phyloP scores from a whole-genome alignment of 2,797 vertebrate species.

The Brachyrhaphis roseni region DNA sequence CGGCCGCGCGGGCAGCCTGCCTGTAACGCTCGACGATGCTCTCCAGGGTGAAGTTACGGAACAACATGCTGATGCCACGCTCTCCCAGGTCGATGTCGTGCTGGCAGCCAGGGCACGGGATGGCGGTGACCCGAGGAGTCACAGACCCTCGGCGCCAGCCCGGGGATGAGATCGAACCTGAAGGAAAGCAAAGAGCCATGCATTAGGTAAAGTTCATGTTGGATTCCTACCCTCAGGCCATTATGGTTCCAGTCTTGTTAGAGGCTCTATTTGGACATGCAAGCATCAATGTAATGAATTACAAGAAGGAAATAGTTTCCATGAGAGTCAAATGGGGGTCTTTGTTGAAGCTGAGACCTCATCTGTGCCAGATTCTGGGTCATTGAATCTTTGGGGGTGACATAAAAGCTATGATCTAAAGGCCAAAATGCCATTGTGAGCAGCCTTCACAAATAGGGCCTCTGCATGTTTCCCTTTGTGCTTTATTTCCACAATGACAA shows the following conservation, averaged over 20 bases:
- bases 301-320: constrained; percentile 26
- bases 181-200: constrained; percentile 30
- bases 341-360: constrained; percentile 27
- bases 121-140: constrained; percentile 87
- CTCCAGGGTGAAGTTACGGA: constrained; percentile 96
- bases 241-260: constrained; percentile 47
- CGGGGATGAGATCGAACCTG: constrained; percentile 82
- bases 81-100: constrained; percentile 95
- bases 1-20: constrained; percentile 92
- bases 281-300: constrained; percentile 29
- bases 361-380: constrained; percentile 39
- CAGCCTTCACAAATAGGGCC: constrained; percentile 58
- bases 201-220: constrained; percentile 34
- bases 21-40: constrained; percentile 95
- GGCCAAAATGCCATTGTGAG: constrained; percentile 39
- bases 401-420: constrained; percentile 44
- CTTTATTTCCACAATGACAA: constrained; percentile 58
- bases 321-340: constrained; percentile 28
- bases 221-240: constrained; percentile 10
- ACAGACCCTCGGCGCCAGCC: constrained; percentile 92
- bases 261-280: constrained; percentile 60
- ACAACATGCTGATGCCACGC: constrained; percentile 95
- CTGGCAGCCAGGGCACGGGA: constrained; percentile 94
- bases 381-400: constrained; percentile 43
- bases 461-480: constrained; percentile 57